Evolutionary conservation across 1,140 invertebrate genomes (phyloP).

Genomic region (Heliconius himera): DNA sequence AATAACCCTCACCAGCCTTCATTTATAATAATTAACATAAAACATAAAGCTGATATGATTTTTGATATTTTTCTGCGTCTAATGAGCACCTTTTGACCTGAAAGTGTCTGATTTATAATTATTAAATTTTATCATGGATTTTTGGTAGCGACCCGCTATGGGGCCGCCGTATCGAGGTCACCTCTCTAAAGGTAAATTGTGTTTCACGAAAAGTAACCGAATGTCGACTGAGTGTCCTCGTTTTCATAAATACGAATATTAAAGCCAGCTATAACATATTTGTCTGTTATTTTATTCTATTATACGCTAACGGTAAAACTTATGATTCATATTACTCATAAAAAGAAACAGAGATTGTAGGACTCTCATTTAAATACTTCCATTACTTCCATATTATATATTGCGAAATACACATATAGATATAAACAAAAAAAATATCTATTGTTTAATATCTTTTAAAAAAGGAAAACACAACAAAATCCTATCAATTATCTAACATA

Average conservation of each 20-base stretch:
- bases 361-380: no score
- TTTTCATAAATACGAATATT: neutral
- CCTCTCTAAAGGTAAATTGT: neutral
- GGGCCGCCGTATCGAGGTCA: slow-evolving; percentile 21
- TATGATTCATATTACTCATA: no score
- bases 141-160: slow-evolving; percentile 19
- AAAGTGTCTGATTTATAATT: slow-evolving; percentile 42
- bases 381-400: no score
- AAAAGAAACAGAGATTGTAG: no score
- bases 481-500: neutral
- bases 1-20: slow-evolving; percentile 71
- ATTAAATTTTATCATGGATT: slow-evolving; percentile 40
- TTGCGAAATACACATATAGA: no score
- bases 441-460: no score
- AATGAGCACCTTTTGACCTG: slow-evolving; percentile 38
- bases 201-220: neutral
- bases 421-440: no score
- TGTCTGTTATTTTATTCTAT: neutral
- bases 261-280: neutral
- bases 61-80: slow-evolving; percentile 41
- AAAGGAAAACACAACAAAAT: no score
- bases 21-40: slow-evolving; percentile 58
- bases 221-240: neutral
- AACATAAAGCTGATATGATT: slow-evolving; percentile 42
- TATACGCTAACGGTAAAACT: no score